phyloP scores from a whole-genome alignment of 1,140 invertebrate species.

The Chrysoperla carnea region DNA sequence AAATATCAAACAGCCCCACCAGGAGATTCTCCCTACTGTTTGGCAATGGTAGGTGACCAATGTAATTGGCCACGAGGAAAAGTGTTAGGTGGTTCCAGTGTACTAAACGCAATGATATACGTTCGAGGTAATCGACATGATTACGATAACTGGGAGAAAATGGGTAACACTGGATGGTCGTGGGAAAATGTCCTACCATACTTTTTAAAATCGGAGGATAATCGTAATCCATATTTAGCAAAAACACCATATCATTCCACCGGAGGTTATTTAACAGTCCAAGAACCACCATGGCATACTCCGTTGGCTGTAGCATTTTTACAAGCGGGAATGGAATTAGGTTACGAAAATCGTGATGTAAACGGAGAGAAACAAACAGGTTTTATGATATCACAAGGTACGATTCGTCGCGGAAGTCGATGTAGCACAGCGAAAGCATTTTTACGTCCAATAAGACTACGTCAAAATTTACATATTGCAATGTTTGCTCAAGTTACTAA shows the following conservation, averaged over 20 bases:
- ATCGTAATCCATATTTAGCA: slow-evolving; percentile 61
- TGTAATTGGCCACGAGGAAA: slow-evolving; percentile 80
- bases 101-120: slow-evolving; percentile 92
- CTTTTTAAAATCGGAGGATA: slow-evolving; percentile 77
- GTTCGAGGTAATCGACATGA: slow-evolving; percentile 80
- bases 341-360: slow-evolving; percentile 61
- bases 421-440: slow-evolving; percentile 85
- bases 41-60: slow-evolving; percentile 64
- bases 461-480: slow-evolving; percentile 67
- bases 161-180: slow-evolving; percentile 81
- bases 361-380: slow-evolving; percentile 70
- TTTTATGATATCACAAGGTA: slow-evolving; percentile 71
- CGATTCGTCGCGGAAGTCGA: slow-evolving; percentile 65
- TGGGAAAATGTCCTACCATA: slow-evolving; percentile 76
- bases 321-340: slow-evolving; percentile 61
- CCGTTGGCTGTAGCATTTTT: slow-evolving; percentile 65
- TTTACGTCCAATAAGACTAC: slow-evolving; percentile 55
- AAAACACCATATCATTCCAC: slow-evolving; percentile 54
- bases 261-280: slow-evolving; percentile 68
- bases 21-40: slow-evolving; percentile 50
- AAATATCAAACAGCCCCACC: slow-evolving; percentile 78
- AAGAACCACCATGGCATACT: slow-evolving; percentile 64
- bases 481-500: slow-evolving; percentile 58
- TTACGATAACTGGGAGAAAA: slow-evolving; percentile 76
- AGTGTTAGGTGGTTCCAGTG: slow-evolving; percentile 83